Conservation (phyloP, 2,113 vertebrate genomes). For the Willisornis vidua region DNA sequence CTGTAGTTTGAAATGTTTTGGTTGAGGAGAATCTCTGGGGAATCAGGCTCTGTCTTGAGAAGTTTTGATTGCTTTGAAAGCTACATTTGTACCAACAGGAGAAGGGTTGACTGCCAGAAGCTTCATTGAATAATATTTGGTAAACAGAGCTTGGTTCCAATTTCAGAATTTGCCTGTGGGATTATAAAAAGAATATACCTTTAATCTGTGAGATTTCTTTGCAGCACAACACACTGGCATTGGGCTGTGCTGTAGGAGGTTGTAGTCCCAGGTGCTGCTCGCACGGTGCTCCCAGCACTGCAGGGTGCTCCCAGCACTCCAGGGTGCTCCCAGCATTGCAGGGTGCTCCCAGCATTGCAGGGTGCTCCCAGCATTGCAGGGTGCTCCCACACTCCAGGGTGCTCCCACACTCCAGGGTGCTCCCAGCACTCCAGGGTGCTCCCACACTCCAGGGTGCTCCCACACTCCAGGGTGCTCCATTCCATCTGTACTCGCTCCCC, state of each 20-base stretch:
- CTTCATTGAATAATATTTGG: not conserved
- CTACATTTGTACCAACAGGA: not conserved
- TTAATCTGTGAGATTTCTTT: not conserved
- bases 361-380: not conserved
- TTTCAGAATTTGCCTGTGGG: not conserved
- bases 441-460: not conserved
- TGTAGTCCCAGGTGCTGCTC: not conserved
- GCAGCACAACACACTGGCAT: not conserved
- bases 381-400: not conserved
- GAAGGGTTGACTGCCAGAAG: not conserved
- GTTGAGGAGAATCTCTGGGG: not conserved
- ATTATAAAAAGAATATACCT: not conserved
- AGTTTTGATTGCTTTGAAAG: not conserved
- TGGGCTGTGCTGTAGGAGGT: not conserved
- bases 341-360: no score
- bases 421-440: not conserved
- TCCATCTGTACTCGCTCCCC: rapidly evolving
- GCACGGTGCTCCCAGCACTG: no score
- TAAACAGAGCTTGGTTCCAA: not conserved
- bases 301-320: no score
- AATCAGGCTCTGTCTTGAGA: not conserved
- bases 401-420: not conserved
- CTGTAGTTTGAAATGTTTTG: not conserved
- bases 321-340: no score
- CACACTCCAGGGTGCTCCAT: not conserved